Evolutionary conservation across 2,797 vertebrate genomes (phyloP), one percentile per base, ranked within the genome.

Genomic region (Coranthus polyacanthus): DNA sequence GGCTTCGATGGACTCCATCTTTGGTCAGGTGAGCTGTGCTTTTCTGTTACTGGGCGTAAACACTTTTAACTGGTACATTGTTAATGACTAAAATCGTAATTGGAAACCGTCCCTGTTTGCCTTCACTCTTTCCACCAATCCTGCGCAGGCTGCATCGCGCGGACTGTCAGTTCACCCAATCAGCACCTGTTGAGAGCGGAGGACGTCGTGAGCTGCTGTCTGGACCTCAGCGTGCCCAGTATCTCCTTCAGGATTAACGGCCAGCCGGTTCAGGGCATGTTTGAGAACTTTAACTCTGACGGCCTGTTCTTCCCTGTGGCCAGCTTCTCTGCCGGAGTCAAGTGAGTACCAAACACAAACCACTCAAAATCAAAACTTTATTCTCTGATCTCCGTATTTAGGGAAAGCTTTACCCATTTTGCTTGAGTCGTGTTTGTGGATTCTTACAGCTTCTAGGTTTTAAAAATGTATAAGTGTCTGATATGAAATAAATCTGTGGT

Each of bases 161-260:
- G 96, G 20, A 92, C 95, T 0, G 97, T 98, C 5, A 98, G 92
- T 88, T 98, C 96, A 5, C 95, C 97, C 41, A 96, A 97, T 74
- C 97, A 98, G 72, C 97, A 98, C 45, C 87, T 98, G 0, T 65
- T 98, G 68, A 91, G 89, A 78, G 95, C 93, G 0, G 97, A 98
- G 0, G 97, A 98, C 12, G 97, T 98, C 67, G 95, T 98, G 78
- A 98, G 97, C 90, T 98, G 97, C 89, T 98, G 97, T 77, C 92
- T 98, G 85, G 97, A 98, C 61, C 93, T 98, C 44, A 97, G 95
- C 2, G 95, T 95, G 18, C 97, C 97, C n/a, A 98, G 97, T 61
- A 97, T 98, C 88, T 98, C 97, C 12, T 98, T 98, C 87, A 94
- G 97, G 68, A 98, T 98, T 88, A 98, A 98, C 0, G 97, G 97